Base-by-base conservation (phyloP, 2,888 invertebrate species). In the Belgica antarctica region DNA sequence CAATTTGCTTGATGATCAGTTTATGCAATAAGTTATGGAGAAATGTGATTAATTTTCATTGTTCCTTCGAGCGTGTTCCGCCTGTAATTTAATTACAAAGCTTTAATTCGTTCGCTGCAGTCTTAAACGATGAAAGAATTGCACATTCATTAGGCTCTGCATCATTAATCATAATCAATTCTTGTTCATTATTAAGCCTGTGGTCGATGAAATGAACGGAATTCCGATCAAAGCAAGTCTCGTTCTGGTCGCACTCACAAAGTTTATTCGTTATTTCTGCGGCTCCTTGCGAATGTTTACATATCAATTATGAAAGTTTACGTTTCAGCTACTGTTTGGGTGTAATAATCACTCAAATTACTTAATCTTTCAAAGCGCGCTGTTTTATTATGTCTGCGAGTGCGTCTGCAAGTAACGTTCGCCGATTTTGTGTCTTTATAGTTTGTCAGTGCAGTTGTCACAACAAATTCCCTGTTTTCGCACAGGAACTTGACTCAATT, bases 81-180 rank as follows among this genome's bases (percentile, higher is more conserved):
- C 15, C n/a, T 41, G 41, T 41, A 41, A 41, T 41, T 41, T 41
- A 41, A 41, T 41, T 41, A 41, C 41, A 41, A n/a, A n/a, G 41
- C 41, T 41, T n/a, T 15, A 41, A 59, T 59, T 25, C 12, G n/a
- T 59, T 59, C 27, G 25, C 10, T 41, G 41, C 3, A 41, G n/a
- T 27, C 2, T 7, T 25, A 52, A 52, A 52, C 52, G 19, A 52
- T 7, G 52, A 46, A 59, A 10, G 31, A 31, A 31, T 31, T 41
- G 46, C 65, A 46, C 47, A 47, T 65, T 65, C 46, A 66, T 66
- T 47, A 52, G 12, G 15, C 15, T 52, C 15, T 41, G 68, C 68
- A 24, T 57, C 68, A 68, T 68, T 68, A 68, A 68, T 68, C 57
- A 57, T 57, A 25, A 68, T 68, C 57, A 57, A 57, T 68, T 63